These are phyloP conservation scores for Tiphia femorata DNA, from an alignment of 2,888 invertebrate species.

Conservation along the genomic window DNA sequence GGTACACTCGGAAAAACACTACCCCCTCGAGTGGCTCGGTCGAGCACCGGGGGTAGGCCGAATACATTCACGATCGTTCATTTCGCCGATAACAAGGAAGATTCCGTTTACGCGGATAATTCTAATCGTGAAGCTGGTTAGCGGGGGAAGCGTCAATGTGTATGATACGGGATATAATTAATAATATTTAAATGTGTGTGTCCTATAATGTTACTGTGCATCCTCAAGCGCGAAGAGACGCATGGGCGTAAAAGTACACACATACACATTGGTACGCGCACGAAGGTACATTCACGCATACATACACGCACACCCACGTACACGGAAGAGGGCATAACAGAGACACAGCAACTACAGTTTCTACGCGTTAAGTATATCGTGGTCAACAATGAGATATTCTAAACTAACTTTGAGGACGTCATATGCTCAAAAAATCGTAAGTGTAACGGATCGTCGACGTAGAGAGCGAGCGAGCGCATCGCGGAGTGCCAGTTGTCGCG, in stretches of 20 bases:
- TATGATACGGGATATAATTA: constrained; percentile 57
- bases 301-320: constrained; percentile 35
- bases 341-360: constrained; percentile 33
- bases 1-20: too few species aligned
- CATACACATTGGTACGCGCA: constrained; percentile 16
- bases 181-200: constrained; percentile 50
- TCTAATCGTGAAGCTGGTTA: constrained; percentile 22
- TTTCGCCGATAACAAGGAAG: not conserved
- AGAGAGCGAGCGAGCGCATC: constrained; percentile 25
- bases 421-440: constrained; percentile 55
- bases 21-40: too few species aligned
- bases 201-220: constrained; percentile 45
- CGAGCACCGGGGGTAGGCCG: too few species aligned
- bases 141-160: constrained; percentile 60
- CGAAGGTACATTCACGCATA: constrained; percentile 28
- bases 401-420: constrained; percentile 56
- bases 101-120: constrained; percentile 2
- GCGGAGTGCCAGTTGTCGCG: constrained; percentile 37
- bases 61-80: too few species aligned
- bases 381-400: constrained; percentile 60
- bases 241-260: constrained; percentile 19
- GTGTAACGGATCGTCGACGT: constrained; percentile 27
- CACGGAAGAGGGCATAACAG: constrained; percentile 44
- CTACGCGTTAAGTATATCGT: constrained; percentile 47
- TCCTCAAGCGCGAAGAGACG: constrained; percentile 5